Percentiles rank a stretch among this genome's conserved stretches.
Conservation (phyloP, 1,140 invertebrate species). For the Aphelenchoides besseyi region DNA sequence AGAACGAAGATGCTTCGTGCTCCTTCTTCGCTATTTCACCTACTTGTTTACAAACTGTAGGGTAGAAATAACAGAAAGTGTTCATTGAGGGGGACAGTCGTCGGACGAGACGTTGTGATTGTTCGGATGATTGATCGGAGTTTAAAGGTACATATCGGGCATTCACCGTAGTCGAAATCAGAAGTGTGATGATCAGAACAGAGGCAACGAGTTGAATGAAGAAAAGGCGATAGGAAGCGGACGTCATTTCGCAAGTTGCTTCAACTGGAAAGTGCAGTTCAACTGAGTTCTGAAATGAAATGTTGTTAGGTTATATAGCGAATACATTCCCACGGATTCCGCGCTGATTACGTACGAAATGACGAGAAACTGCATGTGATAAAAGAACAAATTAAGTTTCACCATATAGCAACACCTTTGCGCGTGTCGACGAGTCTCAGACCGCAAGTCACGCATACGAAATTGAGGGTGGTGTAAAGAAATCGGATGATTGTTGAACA, state of each 20-base stretch:
- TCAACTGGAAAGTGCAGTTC: neutral
- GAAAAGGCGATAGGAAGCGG: neutral
- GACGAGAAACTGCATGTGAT: neutral
- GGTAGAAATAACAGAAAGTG: constrained; percentile 27
- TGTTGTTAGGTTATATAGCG: neutral
- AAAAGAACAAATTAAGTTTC: too few species aligned
- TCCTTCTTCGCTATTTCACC: neutral
- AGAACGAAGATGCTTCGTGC: neutral
- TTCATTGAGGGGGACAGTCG: constrained; percentile 20
- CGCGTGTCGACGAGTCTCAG: too few species aligned
- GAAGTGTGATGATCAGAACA: neutral
- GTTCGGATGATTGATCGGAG: neutral
- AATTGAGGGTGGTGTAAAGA: too few species aligned
- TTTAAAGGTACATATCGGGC: neutral
- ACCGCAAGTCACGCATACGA: too few species aligned
- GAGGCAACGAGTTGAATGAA: neutral
- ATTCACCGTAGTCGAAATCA: neutral
- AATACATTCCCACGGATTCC: neutral
- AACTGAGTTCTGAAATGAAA: neutral
- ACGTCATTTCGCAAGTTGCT: neutral
- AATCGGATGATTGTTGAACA: too few species aligned
- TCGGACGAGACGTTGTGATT: constrained; percentile 10
- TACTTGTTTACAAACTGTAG: constrained; percentile 19
- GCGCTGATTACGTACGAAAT: neutral
- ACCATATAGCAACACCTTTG: too few species aligned